These are phyloP conservation scores for Ganaspis sp. DNA, from an alignment of 1,140 invertebrate genomes.

Conservation along the genomic window DNA sequence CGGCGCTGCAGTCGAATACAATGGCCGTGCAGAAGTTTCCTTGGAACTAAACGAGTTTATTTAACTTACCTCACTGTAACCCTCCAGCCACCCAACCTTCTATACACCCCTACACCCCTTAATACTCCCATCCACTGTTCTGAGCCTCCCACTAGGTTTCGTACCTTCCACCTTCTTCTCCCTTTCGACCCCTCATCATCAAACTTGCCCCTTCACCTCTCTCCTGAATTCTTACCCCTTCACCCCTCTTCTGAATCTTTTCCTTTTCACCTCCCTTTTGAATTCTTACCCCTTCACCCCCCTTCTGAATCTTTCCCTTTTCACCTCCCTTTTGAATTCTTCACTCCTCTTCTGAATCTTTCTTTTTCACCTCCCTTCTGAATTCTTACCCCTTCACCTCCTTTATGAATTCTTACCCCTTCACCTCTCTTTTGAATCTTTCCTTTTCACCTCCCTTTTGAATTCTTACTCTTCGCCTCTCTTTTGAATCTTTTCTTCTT, in stretches of 20 bases:
- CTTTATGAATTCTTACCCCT: neutral
- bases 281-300: constrained; percentile 37
- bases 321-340: constrained; percentile 31
- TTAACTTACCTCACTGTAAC: constrained; percentile 66
- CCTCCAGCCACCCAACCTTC: constrained; percentile 40
- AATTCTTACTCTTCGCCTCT: constrained; percentile 33
- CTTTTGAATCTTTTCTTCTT: constrained; percentile 25
- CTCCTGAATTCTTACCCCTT: constrained; percentile 32
- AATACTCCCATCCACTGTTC: neutral
- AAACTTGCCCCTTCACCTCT: constrained; percentile 37
- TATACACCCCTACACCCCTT: constrained; percentile 31
- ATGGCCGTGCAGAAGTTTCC: constrained; percentile 69
- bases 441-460: constrained; percentile 26
- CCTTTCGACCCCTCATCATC: constrained; percentile 33
- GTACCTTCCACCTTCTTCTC: neutral
- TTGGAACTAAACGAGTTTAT: constrained; percentile 52
- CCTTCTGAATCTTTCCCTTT: constrained; percentile 23
- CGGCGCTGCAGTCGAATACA: constrained; percentile 67
- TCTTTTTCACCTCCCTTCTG: constrained; percentile 28
- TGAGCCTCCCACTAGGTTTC: neutral
- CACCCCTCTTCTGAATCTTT: neutral
- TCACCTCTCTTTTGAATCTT: constrained; percentile 27
- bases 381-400: constrained; percentile 30
- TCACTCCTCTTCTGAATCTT: constrained; percentile 32
- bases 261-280: constrained; percentile 26